phyloP scores from a whole-genome alignment of 2,113 vertebrate genomes.

The Aspidoscelis tigris region DNA sequence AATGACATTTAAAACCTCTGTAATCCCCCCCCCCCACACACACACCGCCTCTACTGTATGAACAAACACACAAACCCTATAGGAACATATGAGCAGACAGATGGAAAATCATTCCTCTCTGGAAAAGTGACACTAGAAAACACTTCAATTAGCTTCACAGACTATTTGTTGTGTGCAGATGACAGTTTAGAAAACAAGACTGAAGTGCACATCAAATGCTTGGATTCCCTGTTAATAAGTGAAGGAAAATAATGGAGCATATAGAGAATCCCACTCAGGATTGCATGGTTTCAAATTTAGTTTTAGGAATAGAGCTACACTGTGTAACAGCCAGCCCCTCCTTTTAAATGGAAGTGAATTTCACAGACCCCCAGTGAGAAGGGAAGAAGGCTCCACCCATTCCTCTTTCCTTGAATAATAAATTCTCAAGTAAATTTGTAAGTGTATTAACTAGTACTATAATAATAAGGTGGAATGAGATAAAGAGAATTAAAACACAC shows the following conservation, averaged over 20 bases:
- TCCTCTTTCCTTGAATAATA: too few species aligned
- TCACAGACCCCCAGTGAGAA: too few species aligned
- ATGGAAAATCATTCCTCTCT: constrained; percentile 5
- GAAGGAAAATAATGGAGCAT: not conserved
- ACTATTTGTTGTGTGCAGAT: constrained; percentile 5
- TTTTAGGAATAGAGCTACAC: not conserved
- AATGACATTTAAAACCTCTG: constrained; percentile 9
- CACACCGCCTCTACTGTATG: not conserved
- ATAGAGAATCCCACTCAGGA: not conserved
- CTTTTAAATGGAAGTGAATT: too few species aligned
- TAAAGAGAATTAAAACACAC: too few species aligned
- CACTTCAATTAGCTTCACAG: constrained; percentile 4
- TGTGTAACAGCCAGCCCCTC: too few species aligned
- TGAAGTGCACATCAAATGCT: not conserved
- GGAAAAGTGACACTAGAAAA: not conserved
- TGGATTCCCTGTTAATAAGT: not conserved
- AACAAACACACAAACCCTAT: not conserved
- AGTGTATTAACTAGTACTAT: too few species aligned
- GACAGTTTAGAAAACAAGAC: not conserved
- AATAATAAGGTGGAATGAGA: too few species aligned
- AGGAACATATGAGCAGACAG: constrained; percentile 19
- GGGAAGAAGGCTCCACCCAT: too few species aligned
- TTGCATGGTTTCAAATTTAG: not conserved
- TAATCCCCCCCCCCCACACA: not conserved
- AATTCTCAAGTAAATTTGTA: too few species aligned